Evolutionary conservation across 1,140 invertebrate species (phyloP).

Genomic region (Amphibalanus amphitrite): DNA sequence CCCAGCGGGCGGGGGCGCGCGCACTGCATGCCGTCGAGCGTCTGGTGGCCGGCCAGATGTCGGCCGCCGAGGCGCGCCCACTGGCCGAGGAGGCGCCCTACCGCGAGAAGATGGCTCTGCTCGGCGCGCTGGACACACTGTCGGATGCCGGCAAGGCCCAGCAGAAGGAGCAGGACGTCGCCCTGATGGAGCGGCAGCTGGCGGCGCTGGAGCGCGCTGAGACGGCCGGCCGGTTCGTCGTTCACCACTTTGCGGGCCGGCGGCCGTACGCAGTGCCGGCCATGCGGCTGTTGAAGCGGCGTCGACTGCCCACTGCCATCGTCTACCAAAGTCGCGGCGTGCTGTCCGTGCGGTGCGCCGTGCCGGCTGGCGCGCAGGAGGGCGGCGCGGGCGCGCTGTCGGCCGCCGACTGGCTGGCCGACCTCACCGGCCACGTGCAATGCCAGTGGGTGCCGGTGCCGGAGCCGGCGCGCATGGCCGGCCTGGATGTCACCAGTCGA

Average conservation of each 20-base stretch:
- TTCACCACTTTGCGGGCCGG: not conserved
- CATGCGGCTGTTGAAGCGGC: not conserved
- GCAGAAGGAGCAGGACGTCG: not conserved
- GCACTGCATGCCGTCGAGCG: not conserved
- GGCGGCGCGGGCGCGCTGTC: not conserved
- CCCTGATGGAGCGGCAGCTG: not conserved
- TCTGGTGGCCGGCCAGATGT: not conserved
- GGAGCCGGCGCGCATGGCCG: not conserved
- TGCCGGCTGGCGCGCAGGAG: not conserved
- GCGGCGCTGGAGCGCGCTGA: not conserved
- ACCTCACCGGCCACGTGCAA: not conserved
- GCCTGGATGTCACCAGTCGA: not conserved
- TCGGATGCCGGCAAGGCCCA: not conserved
- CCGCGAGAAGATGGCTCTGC: not conserved
- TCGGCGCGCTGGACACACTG: not conserved
- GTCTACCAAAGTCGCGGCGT: not conserved
- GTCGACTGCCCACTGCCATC: not conserved
- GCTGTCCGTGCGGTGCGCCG: not conserved
- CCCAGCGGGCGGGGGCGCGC: not conserved
- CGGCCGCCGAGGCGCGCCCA: not conserved
- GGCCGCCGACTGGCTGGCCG: not conserved
- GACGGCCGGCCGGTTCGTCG: not conserved
- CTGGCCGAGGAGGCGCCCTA: not conserved
- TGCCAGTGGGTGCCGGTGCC: not conserved
- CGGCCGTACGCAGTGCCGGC: not conserved